Percentiles rank a stretch among this genome's conserved stretches.
Evolutionary conservation across 2,888 invertebrate genomes (phyloP).

Genomic region (Petrolisthes cinctipes): DNA sequence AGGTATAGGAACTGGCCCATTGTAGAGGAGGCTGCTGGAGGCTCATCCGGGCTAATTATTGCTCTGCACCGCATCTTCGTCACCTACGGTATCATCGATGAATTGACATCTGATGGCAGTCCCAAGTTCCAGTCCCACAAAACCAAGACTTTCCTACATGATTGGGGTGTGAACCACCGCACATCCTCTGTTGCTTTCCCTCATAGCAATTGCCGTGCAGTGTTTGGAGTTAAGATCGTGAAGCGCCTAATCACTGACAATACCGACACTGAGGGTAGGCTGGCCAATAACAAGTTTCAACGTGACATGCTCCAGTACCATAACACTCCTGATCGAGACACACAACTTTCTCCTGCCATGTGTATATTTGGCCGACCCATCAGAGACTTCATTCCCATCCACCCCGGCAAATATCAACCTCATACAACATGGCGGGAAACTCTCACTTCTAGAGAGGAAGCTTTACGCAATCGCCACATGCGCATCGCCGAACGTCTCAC

Average conservation of each 20-base stretch:
- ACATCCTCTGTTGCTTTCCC: constrained; percentile 30
- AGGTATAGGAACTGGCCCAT: constrained; percentile 33
- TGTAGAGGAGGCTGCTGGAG: constrained; percentile 17
- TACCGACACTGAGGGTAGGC: constrained; percentile 18
- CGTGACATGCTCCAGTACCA: constrained; percentile 33
- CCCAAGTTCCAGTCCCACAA: constrained; percentile 38
- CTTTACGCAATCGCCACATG: constrained; percentile 33
- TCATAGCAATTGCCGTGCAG: constrained; percentile 44
- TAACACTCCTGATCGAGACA: constrained; percentile 11
- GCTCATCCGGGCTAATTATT: constrained; percentile 1
- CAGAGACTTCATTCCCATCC: constrained; percentile 40
- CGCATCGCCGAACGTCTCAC: background rate
- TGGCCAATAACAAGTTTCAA: constrained; percentile 37
- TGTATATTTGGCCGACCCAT: constrained; percentile 51
- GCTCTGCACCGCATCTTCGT: constrained; percentile 15
- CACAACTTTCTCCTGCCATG: constrained; percentile 32
- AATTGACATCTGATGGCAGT: constrained; percentile 45
- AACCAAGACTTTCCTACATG: constrained; percentile 19
- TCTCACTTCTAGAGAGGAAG: background rate
- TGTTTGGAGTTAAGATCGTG: constrained; percentile 32
- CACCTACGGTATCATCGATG: constrained; percentile 25
- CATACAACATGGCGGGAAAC: background rate
- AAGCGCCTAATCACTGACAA: constrained; percentile 36
- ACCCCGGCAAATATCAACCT: constrained; percentile 9
- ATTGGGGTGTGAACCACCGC: constrained; percentile 18